Evolutionary conservation across 2,797 vertebrate genomes (phyloP), one percentile per base, ranked within the genome.

Genomic region (Sebastes cheni): DNA sequence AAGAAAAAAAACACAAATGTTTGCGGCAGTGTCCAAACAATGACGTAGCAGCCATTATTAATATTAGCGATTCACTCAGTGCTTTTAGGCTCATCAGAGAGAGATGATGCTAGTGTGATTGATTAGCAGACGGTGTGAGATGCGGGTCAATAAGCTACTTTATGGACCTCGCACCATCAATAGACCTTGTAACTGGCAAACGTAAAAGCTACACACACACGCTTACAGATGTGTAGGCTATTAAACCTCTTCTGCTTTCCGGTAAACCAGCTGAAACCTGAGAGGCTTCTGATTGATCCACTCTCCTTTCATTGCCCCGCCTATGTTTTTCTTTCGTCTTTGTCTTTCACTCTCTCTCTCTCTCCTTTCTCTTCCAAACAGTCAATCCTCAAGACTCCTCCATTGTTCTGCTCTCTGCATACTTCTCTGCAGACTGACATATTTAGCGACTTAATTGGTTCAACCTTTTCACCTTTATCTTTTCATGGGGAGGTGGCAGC

Each of bases 181-280:
- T 77, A 52, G 20, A 64, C 12, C 10, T 65, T 36, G 3, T 25
- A 16, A 72, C 30, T 78, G 50, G 10, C 52, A 59, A 79, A 76
- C 50, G 1, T 54, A 36, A 55, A 54, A 36, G 10, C n/a, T 36
- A 34, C 36, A 66, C 46, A 66, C 30, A 67, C 36, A 54, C 29
- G 3, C 42, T 34, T n/a, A 8, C 25, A 20, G 23, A 77, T 56
- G 36, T 66, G 58, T 82, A 76, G 77, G 70, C 67, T 78, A 39
- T 72, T 79, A 79, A 78, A 84, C 50, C 74, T 79, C 18, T 67
- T 64, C 72, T 36, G 18, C 77, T 83, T 94, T 94, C 89, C 86
- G 8, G 92, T 87, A 95, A 93, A 85, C 75, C 62, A 66, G 36
- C 39, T 88, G 91, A 87, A 92, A 95, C 88, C 87, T 59, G 84